These are phyloP conservation scores for Numenius phaeopus DNA, from an alignment of 2,797 vertebrate genomes.

Conservation along the genomic window DNA sequence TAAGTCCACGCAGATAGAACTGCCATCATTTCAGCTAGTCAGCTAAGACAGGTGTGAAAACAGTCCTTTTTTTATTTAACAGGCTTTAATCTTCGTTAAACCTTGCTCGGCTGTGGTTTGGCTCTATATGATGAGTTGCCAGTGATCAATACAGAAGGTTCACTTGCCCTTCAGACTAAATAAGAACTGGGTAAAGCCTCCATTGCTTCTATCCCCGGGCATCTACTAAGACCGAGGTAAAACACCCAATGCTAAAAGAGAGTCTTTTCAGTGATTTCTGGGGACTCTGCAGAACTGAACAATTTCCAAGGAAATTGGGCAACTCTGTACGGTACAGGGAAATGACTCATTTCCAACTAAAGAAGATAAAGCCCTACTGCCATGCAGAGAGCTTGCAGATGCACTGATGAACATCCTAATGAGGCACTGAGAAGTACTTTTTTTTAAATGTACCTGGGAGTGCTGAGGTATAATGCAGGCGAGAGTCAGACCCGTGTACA, in stretches of 20 bases:
- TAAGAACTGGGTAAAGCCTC: background rate
- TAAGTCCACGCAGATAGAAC: background rate
- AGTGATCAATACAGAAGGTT: background rate
- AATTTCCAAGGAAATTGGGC: conserved; percentile 35
- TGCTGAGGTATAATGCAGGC: background rate
- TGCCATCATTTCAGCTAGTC: background rate
- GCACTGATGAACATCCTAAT: background rate
- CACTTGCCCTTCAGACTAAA: background rate
- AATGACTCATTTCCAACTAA: conserved; percentile 50
- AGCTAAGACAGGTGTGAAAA: background rate
- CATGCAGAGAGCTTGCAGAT: conserved; percentile 19
- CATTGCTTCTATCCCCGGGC: background rate
- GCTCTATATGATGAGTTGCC: background rate
- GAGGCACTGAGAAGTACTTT: background rate
- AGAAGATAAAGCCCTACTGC: conserved; percentile 19
- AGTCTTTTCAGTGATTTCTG: background rate
- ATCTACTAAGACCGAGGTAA: background rate
- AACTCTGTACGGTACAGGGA: conserved; percentile 33
- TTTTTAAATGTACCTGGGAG: background rate
- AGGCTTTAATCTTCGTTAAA: background rate
- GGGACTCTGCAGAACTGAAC: conserved; percentile 36
- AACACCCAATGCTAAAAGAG: background rate
- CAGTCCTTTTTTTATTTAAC: background rate
- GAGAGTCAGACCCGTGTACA: rapidly evolving
- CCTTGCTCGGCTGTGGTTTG: background rate